Conservation (phyloP, 1,140 invertebrate species). For the Meteorus sp. region DNA sequence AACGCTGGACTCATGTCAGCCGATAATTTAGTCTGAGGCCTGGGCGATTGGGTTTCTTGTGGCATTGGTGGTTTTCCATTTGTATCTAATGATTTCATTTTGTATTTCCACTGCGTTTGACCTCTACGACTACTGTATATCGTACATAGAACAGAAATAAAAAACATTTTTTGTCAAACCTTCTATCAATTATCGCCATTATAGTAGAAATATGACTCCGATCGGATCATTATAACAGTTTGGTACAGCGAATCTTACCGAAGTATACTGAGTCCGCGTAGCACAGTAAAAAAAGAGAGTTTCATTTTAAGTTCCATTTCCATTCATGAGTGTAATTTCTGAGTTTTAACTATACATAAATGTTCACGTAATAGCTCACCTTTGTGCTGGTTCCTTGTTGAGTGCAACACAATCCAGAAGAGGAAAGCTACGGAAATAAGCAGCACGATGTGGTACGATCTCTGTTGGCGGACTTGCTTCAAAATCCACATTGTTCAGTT, state of each 20-base stretch:
- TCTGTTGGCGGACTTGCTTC: constrained; percentile 77
- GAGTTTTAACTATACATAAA: constrained; percentile 9
- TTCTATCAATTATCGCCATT: no score
- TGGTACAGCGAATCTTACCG: constrained; percentile 49
- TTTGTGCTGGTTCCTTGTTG: constrained; percentile 73
- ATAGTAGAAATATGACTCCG: no score
- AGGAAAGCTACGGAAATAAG: constrained; percentile 79
- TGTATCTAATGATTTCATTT: constrained; percentile 55
- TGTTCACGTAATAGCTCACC: constrained; percentile 48
- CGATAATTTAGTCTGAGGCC: constrained; percentile 56
- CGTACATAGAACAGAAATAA: constrained; percentile 13
- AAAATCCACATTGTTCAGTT: constrained; percentile 75
- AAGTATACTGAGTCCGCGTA: constrained; percentile 47
- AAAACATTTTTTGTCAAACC: no score
- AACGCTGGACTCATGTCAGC: constrained; percentile 74
- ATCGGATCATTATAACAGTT: no score
- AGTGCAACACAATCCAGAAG: constrained; percentile 75
- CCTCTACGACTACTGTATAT: constrained; percentile 50
- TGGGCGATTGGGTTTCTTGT: constrained; percentile 55
- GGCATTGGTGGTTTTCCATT: constrained; percentile 48
- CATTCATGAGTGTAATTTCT: no score
- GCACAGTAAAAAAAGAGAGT: no score
- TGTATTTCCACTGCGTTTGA: constrained; percentile 57
- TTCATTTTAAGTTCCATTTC: no score
- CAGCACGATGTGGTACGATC: constrained; percentile 70